phyloP scores from a whole-genome alignment of 2,113 vertebrate species.

The Atherinomorus stipes region DNA sequence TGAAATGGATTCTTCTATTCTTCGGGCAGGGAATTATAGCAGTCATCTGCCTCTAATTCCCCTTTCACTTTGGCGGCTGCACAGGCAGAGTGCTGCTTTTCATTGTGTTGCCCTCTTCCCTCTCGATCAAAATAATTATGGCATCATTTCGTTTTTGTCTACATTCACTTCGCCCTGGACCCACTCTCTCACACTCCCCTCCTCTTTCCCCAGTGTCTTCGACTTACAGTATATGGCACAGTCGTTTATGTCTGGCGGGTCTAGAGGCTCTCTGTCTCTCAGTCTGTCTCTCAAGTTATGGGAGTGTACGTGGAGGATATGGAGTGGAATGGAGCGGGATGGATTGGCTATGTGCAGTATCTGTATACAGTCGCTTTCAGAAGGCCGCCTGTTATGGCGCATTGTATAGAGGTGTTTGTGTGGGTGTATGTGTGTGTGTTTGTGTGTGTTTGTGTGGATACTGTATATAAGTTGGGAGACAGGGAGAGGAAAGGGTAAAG shows the following conservation, averaged over 20 bases:
- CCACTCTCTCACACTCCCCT: constrained; percentile 2
- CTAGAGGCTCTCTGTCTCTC: constrained; percentile 58
- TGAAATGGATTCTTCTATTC: constrained; percentile 64
- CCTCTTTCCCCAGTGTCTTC: constrained; percentile 31
- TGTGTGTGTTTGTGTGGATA: constrained; percentile 22
- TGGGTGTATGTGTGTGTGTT: constrained; percentile 43
- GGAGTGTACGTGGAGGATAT: constrained; percentile 29
- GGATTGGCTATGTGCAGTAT: constrained; percentile 66
- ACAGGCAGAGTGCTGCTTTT: constrained; percentile 47
- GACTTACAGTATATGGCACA: constrained; percentile 70
- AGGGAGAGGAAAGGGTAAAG: constrained; percentile 37
- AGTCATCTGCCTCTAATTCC: constrained; percentile 73
- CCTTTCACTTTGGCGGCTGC: constrained; percentile 59
- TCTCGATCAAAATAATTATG: constrained; percentile 71
- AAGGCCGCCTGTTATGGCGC: constrained; percentile 73
- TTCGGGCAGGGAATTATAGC: constrained; percentile 68
- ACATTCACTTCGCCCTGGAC: constrained; percentile 39
- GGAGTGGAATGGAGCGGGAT: constrained; percentile 54
- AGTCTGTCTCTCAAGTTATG: constrained; percentile 25
- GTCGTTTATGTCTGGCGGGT: constrained; percentile 71
- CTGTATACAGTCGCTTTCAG: constrained; percentile 76
- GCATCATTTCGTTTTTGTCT: constrained; percentile 64
- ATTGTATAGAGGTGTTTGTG: constrained; percentile 54
- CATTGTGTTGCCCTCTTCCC: constrained; percentile 56
- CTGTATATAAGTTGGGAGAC: constrained; percentile 63